Evolutionary conservation across 2,888 invertebrate species (phyloP).

Genomic region (Drosophila vallismaia): DNA sequence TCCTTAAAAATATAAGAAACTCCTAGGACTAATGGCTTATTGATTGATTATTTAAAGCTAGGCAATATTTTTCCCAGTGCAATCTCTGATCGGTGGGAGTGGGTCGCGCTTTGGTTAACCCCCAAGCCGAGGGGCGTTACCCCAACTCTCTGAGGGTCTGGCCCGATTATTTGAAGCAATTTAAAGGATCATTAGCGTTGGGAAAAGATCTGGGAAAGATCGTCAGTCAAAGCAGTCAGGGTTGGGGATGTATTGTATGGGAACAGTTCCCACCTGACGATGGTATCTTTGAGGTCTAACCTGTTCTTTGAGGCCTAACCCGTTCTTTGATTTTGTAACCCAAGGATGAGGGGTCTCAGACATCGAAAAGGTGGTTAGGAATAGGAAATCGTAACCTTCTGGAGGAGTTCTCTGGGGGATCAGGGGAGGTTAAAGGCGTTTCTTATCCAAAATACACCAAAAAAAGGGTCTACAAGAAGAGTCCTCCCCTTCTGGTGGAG

Average conservation of each 20-base stretch:
- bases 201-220: constrained; percentile 8
- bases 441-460: too few relatives aligned
- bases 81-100: constrained; percentile 2
- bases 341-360: constrained; percentile 4
- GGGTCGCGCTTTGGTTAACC: constrained; percentile 34
- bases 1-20: neutral
- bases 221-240: constrained; percentile 21
- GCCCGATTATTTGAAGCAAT: constrained; percentile 29
- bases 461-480: too few relatives aligned
- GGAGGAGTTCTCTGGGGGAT: too few relatives aligned
- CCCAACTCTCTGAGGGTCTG: constrained; percentile 9
- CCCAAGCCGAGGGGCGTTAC: constrained; percentile 49
- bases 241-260: neutral
- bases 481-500: too few relatives aligned
- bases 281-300: neutral
- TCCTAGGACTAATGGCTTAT: too few relatives aligned
- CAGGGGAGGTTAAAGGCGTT: too few relatives aligned
- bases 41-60: too few relatives aligned
- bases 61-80: neutral
- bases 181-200: constrained; percentile 65
- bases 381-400: too few relatives aligned
- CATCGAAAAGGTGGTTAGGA: too few relatives aligned
- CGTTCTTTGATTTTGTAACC: constrained; percentile 9
- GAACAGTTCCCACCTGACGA: constrained; percentile 14
- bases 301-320: constrained; percentile 1